A percentile compares a stretch with the other conserved stretches of the same genome.
Evolutionary conservation across 2,797 vertebrate species (phyloP).

Genomic region (Thamnophis elegans): DNA sequence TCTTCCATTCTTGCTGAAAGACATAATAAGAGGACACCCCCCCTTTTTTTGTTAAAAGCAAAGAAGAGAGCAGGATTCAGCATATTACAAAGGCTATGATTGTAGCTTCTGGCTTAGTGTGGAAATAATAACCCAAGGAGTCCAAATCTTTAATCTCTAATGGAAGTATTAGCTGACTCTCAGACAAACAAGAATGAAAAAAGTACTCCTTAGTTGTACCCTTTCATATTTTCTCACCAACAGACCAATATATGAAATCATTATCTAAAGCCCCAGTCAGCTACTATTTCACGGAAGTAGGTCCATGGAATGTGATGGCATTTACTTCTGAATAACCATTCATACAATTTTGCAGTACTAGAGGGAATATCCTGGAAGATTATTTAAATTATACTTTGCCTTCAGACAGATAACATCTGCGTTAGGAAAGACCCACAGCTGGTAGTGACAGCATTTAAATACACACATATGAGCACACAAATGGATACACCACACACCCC

Average conservation of each 20-base stretch:
- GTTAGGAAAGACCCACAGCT: background rate
- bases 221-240: background rate
- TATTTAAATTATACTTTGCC: background rate
- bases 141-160: background rate
- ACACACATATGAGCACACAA: background rate
- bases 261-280: background rate
- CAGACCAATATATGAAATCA: background rate
- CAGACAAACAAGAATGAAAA: background rate
- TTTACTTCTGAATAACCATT: background rate
- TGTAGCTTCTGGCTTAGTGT: background rate
- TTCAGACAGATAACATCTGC: background rate
- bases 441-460: background rate
- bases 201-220: background rate
- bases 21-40: background rate
- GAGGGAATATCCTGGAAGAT: background rate
- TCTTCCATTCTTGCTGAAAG: background rate
- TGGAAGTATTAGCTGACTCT: background rate
- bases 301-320: background rate
- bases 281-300: background rate
- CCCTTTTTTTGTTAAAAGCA: background rate
- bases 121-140: background rate
- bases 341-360: background rate
- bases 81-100: background rate
- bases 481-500: background rate
- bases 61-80: background rate